Conservation (phyloP, 2,797 vertebrate genomes). For the Danio aesculapii region DNA sequence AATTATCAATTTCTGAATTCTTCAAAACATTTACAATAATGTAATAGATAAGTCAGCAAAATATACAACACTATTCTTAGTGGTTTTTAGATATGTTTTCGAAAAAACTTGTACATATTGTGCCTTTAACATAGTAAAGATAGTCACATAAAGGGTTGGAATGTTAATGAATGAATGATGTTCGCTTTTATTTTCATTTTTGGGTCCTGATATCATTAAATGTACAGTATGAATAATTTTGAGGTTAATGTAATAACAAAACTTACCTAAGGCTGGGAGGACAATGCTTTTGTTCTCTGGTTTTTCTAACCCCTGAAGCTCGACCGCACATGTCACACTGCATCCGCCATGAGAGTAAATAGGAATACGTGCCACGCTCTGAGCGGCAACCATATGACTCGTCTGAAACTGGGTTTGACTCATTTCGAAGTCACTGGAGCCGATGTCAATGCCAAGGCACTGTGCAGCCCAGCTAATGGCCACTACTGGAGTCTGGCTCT, state of each 20-base stretch:
- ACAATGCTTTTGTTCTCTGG: conserved; percentile 63
- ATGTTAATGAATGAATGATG: too few relatives aligned
- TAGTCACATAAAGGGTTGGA: too few relatives aligned
- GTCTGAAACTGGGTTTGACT: conserved; percentile 45
- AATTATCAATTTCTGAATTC: too few relatives aligned
- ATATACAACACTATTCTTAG: too few relatives aligned
- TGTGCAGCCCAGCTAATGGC: conserved; percentile 68
- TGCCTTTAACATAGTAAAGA: too few relatives aligned
- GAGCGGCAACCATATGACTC: conserved; percentile 51
- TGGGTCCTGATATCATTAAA: too few relatives aligned
- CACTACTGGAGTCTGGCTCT: conserved; percentile 64
- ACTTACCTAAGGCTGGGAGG: conserved; percentile 68
- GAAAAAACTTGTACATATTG: too few relatives aligned
- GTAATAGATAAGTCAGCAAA: too few relatives aligned
- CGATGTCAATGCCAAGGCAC: conserved; percentile 37
- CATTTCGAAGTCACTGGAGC: conserved; percentile 31
- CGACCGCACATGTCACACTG: conserved; percentile 71
- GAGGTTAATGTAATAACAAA: conserved; percentile 24
- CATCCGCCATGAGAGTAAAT: conserved; percentile 69
- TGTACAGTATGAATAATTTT: background rate
- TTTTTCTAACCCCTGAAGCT: conserved; percentile 65
- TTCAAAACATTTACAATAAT: too few relatives aligned
- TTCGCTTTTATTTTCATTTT: too few relatives aligned
- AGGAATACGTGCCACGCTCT: conserved; percentile 64
- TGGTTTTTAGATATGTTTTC: too few relatives aligned